Evolutionary conservation across 2,888 invertebrate genomes (phyloP).

Genomic region (Allygus modestus): DNA sequence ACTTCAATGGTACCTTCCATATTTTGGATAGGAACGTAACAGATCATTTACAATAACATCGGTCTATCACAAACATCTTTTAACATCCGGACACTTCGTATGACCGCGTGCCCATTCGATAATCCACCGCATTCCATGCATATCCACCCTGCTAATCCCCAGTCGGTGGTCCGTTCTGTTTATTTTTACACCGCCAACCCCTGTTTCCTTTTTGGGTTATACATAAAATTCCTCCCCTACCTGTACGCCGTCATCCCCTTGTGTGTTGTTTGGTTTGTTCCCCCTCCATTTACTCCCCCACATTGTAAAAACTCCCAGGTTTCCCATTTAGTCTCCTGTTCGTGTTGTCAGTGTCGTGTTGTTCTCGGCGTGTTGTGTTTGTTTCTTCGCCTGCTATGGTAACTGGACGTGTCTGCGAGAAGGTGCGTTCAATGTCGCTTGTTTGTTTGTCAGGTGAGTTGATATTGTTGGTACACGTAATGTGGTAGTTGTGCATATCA

Average conservation of each 20-base stretch:
- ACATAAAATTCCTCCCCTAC: background rate
- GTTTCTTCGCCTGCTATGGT: background rate
- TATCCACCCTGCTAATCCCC: background rate
- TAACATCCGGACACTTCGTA: too few species aligned
- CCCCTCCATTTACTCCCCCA: background rate
- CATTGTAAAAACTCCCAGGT: background rate
- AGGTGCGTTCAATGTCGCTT: background rate
- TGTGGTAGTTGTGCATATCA: too few species aligned
- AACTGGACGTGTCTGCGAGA: background rate
- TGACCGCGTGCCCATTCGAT: too few species aligned
- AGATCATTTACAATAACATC: too few species aligned
- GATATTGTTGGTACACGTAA: background rate
- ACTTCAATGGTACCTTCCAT: too few species aligned
- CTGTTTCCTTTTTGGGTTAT: background rate
- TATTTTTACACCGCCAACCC: conserved; percentile 3
- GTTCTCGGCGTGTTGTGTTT: background rate
- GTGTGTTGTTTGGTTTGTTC: conserved; percentile 7
- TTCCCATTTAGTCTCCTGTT: too few species aligned
- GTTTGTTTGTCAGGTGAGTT: background rate
- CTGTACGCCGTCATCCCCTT: background rate
- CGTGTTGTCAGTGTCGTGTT: background rate
- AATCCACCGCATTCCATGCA: background rate
- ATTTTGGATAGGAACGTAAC: too few species aligned
- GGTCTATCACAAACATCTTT: too few species aligned
- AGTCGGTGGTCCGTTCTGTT: background rate